Evolutionary conservation across 2,797 vertebrate species (phyloP), one percentile per base, ranked within the genome.

Genomic region (Pipistrellus pipistrellus): DNA sequence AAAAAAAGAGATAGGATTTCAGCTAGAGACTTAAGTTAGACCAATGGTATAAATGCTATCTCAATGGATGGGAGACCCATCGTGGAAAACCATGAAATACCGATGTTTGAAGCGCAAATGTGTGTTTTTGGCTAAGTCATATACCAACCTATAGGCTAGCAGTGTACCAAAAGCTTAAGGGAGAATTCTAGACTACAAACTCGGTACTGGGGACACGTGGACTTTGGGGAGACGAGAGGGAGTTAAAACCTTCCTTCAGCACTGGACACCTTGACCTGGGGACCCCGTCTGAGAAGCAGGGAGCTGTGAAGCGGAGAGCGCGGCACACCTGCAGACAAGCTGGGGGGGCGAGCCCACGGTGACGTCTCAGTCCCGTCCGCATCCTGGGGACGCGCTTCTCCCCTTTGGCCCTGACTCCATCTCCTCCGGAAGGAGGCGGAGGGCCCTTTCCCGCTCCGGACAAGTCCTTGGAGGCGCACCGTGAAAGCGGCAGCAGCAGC

Each of bases 291-390:
- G 84, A 66, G 80, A 23, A 55, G 12, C n/a, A 2, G 0, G 0
- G 11, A 53, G 48, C 87, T 80, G 1, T 6, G n/a, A 14, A 64
- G 48, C 5, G 10, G 71, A 27, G 3, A 4, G 46, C 9, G 12
- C 8, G 1, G 30, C 1, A 5, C 6, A 0, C 11, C 6, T 5
- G 21, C 20, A 6, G 5, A 8, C 46, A 90, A 9, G 8, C 30
- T 8, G 66, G 4, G 2, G 46, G 77, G 38, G 0, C 20, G 62
- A 25, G 64, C 41, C 53, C 4, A 0, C 0, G 6, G 3, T 13
- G 62, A 10, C 11, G 14, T 30, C 20, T 12, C 9, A 4, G 9
- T 20, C 11, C 44, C 44, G 10, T 44, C 44, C 10, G 44, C 44
- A 8, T 23, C 21, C 59, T 0, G 6, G n/a, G 1, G 48, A 71